Conservation (phyloP, 2,113 vertebrate species). For the Tachysurus vachellii region DNA sequence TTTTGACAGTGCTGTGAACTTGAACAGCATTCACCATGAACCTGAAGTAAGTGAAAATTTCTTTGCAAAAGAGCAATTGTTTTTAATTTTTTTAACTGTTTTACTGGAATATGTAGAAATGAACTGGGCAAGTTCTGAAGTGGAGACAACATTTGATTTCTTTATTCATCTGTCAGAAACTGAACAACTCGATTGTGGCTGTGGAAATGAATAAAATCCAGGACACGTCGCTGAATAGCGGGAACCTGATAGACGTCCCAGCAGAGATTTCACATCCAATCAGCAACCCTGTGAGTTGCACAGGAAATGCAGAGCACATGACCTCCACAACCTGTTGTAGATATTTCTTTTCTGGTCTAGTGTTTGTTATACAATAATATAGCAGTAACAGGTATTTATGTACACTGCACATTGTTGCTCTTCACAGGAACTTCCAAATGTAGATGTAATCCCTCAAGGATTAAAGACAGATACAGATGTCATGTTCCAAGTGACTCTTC, state of each 20-base stretch:
- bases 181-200: too few relatives aligned
- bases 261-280: slow-evolving; percentile 1
- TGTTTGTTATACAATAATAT: background rate
- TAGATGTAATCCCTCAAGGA: background rate
- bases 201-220: background rate
- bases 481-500: background rate
- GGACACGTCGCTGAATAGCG: background rate
- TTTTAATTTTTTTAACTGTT: background rate
- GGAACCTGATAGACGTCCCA: background rate
- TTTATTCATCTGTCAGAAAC: background rate
- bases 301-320: background rate
- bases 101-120: background rate
- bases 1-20: background rate
- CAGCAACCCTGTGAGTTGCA: slow-evolving; percentile 17
- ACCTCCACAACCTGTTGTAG: too few relatives aligned
- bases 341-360: too few relatives aligned
- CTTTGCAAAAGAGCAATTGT: too few relatives aligned
- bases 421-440: slow-evolving; percentile 24
- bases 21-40: background rate
- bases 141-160: background rate
- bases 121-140: too few relatives aligned
- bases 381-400: too few relatives aligned
- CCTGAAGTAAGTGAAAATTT: background rate
- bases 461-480: slow-evolving; percentile 1
- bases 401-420: background rate